A percentile compares a stretch with the other conserved stretches of the same genome.
These are phyloP conservation scores for Idaea dimidiata DNA, from an alignment of 2,888 invertebrate species.

Conservation along the genomic window DNA sequence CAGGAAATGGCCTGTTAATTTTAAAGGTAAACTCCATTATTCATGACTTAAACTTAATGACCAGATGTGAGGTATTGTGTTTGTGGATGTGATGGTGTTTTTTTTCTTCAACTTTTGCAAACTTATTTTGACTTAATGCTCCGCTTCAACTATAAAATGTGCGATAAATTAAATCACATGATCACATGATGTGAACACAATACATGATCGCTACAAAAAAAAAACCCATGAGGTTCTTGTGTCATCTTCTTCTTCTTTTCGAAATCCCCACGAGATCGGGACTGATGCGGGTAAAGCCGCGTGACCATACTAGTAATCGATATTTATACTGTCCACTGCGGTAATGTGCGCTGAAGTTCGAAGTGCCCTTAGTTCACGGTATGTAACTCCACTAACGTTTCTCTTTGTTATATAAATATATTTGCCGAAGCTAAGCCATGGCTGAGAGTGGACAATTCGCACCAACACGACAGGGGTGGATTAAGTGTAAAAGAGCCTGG, in stretches of 20 bases:
- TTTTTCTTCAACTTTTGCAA: too few relatives aligned
- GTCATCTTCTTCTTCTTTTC: too few relatives aligned
- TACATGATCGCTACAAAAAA: too few relatives aligned
- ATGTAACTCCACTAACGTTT: conserved; percentile 10
- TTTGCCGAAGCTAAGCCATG: neutral
- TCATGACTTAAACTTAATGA: neutral
- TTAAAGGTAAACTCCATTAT: neutral
- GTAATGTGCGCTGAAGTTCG: conserved; percentile 6
- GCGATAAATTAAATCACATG: too few relatives aligned
- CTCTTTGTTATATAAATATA: conserved; percentile 13
- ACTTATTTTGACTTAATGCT: too few relatives aligned
- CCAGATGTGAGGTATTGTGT: too few relatives aligned
- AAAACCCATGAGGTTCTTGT: too few relatives aligned
- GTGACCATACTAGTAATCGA: neutral
- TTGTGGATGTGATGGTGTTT: too few relatives aligned
- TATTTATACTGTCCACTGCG: neutral
- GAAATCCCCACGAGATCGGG: too few relatives aligned
- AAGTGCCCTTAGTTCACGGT: conserved; percentile 12
- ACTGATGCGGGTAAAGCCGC: too few relatives aligned
- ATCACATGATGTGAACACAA: too few relatives aligned
- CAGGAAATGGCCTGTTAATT: neutral
- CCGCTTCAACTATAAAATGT: too few relatives aligned
- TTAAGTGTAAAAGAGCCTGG: neutral
- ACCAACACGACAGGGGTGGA: neutral
- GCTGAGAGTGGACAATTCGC: conserved; percentile 14